Evolutionary conservation across 2,113 vertebrate genomes (phyloP).

Genomic region (Platycercus adscitus): DNA sequence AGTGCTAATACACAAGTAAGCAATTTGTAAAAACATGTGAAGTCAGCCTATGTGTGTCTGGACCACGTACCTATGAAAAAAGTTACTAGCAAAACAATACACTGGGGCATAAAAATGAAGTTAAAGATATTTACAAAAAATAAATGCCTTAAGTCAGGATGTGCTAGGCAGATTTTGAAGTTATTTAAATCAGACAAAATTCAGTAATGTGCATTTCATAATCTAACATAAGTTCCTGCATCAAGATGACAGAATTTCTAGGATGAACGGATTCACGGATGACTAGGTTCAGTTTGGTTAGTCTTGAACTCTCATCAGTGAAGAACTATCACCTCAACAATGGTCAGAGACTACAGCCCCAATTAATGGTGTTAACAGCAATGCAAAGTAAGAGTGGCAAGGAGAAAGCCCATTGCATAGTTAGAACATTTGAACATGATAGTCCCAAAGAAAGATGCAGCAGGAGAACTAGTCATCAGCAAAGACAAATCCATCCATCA

Average conservation of each 20-base stretch:
- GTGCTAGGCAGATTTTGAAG: neutral
- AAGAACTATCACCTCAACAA: neutral
- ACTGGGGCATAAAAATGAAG: neutral
- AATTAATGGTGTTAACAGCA: neutral
- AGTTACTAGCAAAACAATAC: neutral
- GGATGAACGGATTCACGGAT: neutral
- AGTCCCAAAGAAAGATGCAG: neutral
- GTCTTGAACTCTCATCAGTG: neutral
- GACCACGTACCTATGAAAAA: neutral
- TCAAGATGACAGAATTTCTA: neutral
- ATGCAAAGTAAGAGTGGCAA: neutral
- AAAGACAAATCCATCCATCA: neutral
- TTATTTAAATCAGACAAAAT: neutral
- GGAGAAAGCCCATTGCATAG: neutral
- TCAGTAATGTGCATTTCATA: neutral
- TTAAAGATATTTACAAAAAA: neutral
- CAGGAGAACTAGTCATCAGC: neutral
- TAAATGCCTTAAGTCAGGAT: neutral
- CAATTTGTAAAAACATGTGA: neutral
- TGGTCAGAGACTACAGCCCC: neutral
- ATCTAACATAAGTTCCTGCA: neutral
- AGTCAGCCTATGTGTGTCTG: neutral
- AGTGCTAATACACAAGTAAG: neutral
- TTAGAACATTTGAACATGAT: rapidly evolving
- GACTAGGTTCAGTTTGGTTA: neutral